phyloP scores from a whole-genome alignment of 2,113 vertebrate species.

The Todiramphus chloris region DNA sequence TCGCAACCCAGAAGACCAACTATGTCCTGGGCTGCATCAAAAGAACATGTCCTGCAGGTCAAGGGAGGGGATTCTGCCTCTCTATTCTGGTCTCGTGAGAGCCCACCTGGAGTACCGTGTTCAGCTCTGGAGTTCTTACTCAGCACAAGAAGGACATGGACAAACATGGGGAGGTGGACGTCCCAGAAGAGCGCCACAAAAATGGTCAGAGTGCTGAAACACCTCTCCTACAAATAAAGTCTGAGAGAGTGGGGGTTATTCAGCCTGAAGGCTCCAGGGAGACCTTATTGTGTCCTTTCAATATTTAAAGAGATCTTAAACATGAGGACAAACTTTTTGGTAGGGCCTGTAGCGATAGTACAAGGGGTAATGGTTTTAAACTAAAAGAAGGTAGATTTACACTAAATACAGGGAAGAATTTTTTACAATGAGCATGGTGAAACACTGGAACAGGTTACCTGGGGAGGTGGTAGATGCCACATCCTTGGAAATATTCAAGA shows the following conservation, averaged over 20 bases:
- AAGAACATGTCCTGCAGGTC: too few relatives aligned
- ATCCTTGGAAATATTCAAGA: neutral
- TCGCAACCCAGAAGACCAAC: too few relatives aligned
- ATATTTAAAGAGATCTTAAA: neutral
- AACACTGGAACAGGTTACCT: too few relatives aligned
- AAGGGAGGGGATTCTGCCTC: neutral
- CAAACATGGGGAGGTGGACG: neutral
- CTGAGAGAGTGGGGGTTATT: neutral
- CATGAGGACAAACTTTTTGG: neutral
- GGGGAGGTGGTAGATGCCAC: neutral
- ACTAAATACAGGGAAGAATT: neutral
- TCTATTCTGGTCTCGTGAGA: neutral
- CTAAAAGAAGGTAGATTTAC: neutral
- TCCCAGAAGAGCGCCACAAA: neutral
- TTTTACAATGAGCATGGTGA: neutral
- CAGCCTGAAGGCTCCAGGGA: neutral
- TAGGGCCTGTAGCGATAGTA: neutral
- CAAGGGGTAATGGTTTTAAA: neutral
- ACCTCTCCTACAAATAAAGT: neutral
- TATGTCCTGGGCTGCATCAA: too few relatives aligned
- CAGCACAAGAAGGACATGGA: neutral
- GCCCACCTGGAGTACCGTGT: neutral
- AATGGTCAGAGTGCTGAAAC: neutral
- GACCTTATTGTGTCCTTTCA: neutral
- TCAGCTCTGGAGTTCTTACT: neutral